Base-by-base conservation (phyloP, 2,888 invertebrate genomes). In the Neelides folsomi region DNA sequence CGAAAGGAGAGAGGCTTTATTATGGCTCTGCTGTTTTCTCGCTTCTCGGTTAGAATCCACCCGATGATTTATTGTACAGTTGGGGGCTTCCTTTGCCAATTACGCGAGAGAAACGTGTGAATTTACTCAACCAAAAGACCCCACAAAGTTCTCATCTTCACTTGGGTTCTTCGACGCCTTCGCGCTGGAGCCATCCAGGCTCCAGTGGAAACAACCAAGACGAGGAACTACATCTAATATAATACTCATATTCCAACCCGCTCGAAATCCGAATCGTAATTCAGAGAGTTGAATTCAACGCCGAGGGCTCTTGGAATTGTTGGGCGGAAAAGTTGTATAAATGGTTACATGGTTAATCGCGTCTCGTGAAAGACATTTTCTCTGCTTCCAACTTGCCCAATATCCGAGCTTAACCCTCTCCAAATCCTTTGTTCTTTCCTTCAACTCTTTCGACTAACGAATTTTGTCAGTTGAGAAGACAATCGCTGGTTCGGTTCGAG, bases 1-100 rank as follows among this genome's bases (percentile, higher is more conserved):
- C 27, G 27, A 27, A 27, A 27, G 27, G 27, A n/a, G n/a, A n/a
- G n/a, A 27, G 27, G 27, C 27, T 27, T 27, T 27, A 27, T 27
- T 27, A 27, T 27, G 27, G 27, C 27, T 27, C 27, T 27, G 3
- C 27, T 27, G 27, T 27, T 27, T 27, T 27, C 27, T 27, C 27
- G 27, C 4, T 27, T 27, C 27, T 27, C 27, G 27, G 27, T 27
- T 27, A 5, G 40, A 40, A 35, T 20, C 10, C 35, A 49, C 36
- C 42, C 49, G 49, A 49, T 49, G 49, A 49, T 49, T 49, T 49
- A 49, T 49, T 19, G 49, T 49, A 37, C 49, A 49, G 49, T 49
- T 49, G 49, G 49, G 49, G 49, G 49, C 49, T 49, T 49, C 49
- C 49, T 49, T 49, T 49, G 49, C 49, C 49, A 49, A 49, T 49